Percentiles rank a stretch among this genome's conserved stretches.
Evolutionary conservation across 1,140 invertebrate species (phyloP).

Genomic region (Cherax quadricarinatus): DNA sequence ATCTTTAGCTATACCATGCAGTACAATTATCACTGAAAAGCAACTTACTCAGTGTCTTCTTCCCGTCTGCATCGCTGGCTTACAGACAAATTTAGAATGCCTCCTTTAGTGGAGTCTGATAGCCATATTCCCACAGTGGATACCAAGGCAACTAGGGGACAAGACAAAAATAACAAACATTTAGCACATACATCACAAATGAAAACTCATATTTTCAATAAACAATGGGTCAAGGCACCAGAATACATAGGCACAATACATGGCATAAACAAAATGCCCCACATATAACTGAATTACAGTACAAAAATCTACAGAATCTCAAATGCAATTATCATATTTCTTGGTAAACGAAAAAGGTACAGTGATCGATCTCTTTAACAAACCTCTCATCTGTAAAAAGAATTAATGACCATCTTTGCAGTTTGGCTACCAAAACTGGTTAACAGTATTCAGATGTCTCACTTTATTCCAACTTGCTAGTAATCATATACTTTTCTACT

Average conservation of each 20-base stretch:
- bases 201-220: neutral
- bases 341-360: neutral
- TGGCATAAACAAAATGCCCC: neutral
- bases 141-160: conserved; percentile 46
- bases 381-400: neutral
- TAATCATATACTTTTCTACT: no score
- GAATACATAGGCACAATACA: neutral
- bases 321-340: neutral
- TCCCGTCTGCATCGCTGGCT: neutral
- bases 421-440: no score
- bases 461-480: no score
- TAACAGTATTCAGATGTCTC: no score
- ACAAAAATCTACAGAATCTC: neutral
- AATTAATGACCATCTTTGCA: no score
- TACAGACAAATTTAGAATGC: conserved; percentile 23
- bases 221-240: neutral
- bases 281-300: neutral
- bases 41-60: conserved; percentile 42
- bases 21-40: neutral
- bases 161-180: conserved; percentile 29
- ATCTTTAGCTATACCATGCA: neutral
- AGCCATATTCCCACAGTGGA: conserved; percentile 54
- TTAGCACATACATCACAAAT: neutral
- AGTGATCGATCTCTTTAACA: neutral
- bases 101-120: conserved; percentile 26